These are phyloP conservation scores for Cinclus cinclus DNA, from an alignment of 2,113 vertebrate genomes.

Conservation along the genomic window DNA sequence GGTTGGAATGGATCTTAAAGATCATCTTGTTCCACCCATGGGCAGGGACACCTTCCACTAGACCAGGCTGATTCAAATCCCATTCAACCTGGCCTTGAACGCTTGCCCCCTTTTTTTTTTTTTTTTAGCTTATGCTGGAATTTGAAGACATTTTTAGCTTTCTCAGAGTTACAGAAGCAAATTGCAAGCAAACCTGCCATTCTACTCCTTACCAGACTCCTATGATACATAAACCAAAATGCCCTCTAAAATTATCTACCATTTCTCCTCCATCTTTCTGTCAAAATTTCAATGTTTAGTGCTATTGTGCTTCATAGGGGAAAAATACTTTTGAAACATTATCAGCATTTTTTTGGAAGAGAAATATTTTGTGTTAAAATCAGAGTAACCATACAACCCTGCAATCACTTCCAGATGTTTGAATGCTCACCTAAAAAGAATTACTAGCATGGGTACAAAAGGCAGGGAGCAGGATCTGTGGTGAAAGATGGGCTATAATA, in stretches of 20 bases:
- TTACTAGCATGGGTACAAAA: not conserved
- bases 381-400: not conserved
- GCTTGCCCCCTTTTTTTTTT: too few relatives aligned
- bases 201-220: not conserved
- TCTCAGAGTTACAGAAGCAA: not conserved
- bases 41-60: too few relatives aligned
- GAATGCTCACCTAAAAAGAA: not conserved
- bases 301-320: not conserved
- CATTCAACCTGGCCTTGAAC: not conserved
- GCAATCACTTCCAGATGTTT: not conserved
- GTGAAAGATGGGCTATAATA: not conserved
- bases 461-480: not conserved
- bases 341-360: not conserved
- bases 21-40: not conserved
- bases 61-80: not conserved
- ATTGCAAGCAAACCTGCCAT: not conserved
- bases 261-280: not conserved
- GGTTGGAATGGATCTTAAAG: not conserved
- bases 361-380: not conserved
- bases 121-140: fast-evolving
- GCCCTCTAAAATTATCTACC: fast-evolving
- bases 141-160: not conserved
- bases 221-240: not conserved
- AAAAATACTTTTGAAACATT: not conserved
- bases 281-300: not conserved